Evolutionary conservation across 2,113 vertebrate genomes (phyloP).

Genomic region (Bubo blakistoni): DNA sequence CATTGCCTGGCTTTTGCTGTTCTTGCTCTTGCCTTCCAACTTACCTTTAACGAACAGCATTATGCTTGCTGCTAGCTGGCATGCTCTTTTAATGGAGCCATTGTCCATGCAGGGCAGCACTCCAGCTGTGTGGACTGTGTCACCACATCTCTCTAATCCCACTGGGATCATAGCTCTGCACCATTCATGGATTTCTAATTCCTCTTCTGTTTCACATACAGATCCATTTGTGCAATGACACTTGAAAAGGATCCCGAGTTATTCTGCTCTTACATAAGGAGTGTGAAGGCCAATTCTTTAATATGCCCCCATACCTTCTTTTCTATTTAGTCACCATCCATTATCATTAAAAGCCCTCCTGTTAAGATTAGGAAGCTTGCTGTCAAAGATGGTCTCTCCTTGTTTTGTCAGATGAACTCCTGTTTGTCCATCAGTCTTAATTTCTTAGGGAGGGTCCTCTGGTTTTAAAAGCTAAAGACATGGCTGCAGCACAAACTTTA

Average conservation of each 20-base stretch:
- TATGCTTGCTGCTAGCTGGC: neutral
- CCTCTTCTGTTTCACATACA: neutral
- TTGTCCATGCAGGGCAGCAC: neutral
- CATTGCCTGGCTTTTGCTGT: neutral
- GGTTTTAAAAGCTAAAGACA: neutral
- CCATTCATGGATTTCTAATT: neutral
- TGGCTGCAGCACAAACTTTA: neutral
- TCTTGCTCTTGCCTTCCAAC: neutral
- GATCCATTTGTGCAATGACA: neutral
- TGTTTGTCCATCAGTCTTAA: neutral
- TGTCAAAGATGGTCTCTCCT: neutral
- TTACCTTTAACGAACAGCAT: neutral
- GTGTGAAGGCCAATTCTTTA: neutral
- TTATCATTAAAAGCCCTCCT: neutral
- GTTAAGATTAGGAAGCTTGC: neutral
- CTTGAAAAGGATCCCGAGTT: fast-evolving
- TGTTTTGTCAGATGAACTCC: neutral
- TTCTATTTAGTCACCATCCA: neutral
- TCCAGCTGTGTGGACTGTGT: neutral
- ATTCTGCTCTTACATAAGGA: neutral
- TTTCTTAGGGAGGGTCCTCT: neutral
- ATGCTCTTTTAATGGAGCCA: neutral
- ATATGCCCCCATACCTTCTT: neutral
- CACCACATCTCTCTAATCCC: neutral
- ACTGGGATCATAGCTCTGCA: neutral